phyloP scores from a whole-genome alignment of 2,888 invertebrate species.

The Nomada ferruginata region DNA sequence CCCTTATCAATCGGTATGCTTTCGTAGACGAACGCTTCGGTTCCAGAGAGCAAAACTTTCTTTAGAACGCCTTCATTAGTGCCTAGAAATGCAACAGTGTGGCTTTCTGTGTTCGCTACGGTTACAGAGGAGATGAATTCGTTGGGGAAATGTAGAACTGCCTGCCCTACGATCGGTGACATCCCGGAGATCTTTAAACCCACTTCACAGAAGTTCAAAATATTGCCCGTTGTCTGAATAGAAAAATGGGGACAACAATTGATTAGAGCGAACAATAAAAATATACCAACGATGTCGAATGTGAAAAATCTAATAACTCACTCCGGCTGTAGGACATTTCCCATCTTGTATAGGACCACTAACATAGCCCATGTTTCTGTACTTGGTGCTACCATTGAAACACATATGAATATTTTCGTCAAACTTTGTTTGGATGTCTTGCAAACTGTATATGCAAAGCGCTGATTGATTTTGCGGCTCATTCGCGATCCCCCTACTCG shows the following conservation, averaged over 20 bases:
- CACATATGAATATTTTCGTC: constrained; percentile 99
- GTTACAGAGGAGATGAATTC: constrained; percentile 93
- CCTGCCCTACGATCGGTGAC: constrained; percentile 91
- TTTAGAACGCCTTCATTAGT: constrained; percentile 93
- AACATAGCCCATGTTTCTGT: constrained; percentile 95
- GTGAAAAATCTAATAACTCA: constrained; percentile 82
- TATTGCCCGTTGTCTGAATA: constrained; percentile 92
- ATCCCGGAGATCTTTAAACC: constrained; percentile 96
- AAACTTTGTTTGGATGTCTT: constrained; percentile 96
- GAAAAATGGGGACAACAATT: constrained; percentile 9
- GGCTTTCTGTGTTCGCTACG: constrained; percentile 94
- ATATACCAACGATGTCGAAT: constrained; percentile 7
- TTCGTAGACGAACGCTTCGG: constrained; percentile 92
- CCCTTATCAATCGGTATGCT: constrained; percentile 93
- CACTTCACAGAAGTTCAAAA: constrained; percentile 96
- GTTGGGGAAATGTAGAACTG: constrained; percentile 91
- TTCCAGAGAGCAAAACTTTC: constrained; percentile 92
- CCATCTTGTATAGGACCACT: constrained; percentile 96
- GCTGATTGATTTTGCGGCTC: constrained; percentile 94
- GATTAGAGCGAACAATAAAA: constrained; percentile 10
- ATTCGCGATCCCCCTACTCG: constrained; percentile 94
- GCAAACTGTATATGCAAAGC: constrained; percentile 95
- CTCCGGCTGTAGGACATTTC: constrained; percentile 94
- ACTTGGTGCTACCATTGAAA: constrained; percentile 96
- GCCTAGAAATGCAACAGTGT: constrained; percentile 97